Base-by-base conservation (phyloP, 2,888 invertebrate species). In the Pristionchus maxplancki region DNA sequence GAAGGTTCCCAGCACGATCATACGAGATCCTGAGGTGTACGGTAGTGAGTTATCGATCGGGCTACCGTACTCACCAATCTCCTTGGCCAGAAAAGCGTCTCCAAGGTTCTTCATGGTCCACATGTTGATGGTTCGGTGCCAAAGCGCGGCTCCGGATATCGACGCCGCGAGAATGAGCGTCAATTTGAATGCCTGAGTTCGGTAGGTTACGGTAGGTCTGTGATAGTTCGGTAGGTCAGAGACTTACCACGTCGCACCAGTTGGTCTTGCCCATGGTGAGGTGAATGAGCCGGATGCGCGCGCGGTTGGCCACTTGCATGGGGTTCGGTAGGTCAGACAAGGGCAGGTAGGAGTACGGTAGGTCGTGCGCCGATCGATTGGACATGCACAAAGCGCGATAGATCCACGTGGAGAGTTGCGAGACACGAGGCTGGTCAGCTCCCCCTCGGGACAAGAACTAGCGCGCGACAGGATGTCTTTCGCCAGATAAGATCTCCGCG, bases 51-150 rank as follows among this genome's bases (percentile, higher is more conserved):
- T 37, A 17, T 37, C 40, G 74, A 74, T 37, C 28, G n/a, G n/a
- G 24, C 64, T 64, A 64, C 64, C 64, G 64, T 64, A 34, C 67
- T 37, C 67, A 90, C 94, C 92, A 20, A 92, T 92, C 24, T 92
- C 90, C 83, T 94, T 94, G 53, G 89, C 81, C 11, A 94, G 85
- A 83, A 94, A 92, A 0, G 91, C 91, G 89, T 94, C 94, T 13
- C 94, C 94, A 58, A 94, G 90, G 84, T 94, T 94, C 88, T 94
- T 94, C 92, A 94, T 89, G 17, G 93, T 90, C 94, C 94, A 94
- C 92, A 94, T 91, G 86, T 94, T 94, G 67, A 94, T 94, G 31
- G 93, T 93, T 81, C 93, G 71, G 58, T 93, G 91, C 85, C 93
- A 93, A 86, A 93, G 90, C 9, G 93, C 91, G 34, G 91, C 89